Evolutionary conservation across 2,113 vertebrate genomes (phyloP).

Genomic region (Dendropsophus ebraccatus): DNA sequence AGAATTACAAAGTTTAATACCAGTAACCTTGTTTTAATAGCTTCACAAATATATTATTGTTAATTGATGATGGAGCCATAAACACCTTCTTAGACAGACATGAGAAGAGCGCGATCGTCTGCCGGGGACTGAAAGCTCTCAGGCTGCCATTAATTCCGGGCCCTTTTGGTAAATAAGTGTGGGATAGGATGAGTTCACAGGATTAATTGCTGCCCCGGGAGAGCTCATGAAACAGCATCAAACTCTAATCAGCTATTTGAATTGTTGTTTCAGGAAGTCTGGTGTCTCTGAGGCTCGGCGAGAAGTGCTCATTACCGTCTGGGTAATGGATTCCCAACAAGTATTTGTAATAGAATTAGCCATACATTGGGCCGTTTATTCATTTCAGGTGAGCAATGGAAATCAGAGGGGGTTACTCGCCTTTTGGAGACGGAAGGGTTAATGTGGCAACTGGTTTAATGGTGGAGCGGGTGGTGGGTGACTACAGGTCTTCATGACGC

Average conservation of each 20-base stretch:
- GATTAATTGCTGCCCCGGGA: slow-evolving; percentile 65
- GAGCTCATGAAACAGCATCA: slow-evolving; percentile 59
- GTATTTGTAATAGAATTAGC: slow-evolving; percentile 61
- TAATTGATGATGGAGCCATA: slow-evolving; percentile 60
- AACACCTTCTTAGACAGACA: slow-evolving; percentile 55
- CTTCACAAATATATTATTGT: slow-evolving; percentile 58
- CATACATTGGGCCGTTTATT: slow-evolving; percentile 60
- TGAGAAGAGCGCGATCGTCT: slow-evolving; percentile 53
- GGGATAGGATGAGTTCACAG: slow-evolving; percentile 61
- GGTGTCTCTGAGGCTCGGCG: slow-evolving; percentile 56
- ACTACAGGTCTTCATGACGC: neutral
- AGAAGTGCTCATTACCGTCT: slow-evolving; percentile 59
- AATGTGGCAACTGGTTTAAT: slow-evolving; percentile 1
- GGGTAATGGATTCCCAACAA: slow-evolving; percentile 60
- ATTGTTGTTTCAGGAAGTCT: slow-evolving; percentile 63
- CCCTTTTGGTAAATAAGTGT: slow-evolving; percentile 63
- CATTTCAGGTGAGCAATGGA: slow-evolving; percentile 57
- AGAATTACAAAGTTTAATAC: slow-evolving; percentile 56
- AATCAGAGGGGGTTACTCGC: slow-evolving; percentile 50
- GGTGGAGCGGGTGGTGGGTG: no score
- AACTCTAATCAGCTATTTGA: slow-evolving; percentile 63
- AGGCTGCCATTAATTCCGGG: slow-evolving; percentile 56
- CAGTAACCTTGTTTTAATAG: slow-evolving; percentile 57
- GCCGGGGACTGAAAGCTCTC: slow-evolving; percentile 62
- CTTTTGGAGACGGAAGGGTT: neutral